Percentiles rank a stretch among this genome's conserved stretches.
Conservation (phyloP, 2,113 vertebrate genomes). For the Cololabis saira region DNA sequence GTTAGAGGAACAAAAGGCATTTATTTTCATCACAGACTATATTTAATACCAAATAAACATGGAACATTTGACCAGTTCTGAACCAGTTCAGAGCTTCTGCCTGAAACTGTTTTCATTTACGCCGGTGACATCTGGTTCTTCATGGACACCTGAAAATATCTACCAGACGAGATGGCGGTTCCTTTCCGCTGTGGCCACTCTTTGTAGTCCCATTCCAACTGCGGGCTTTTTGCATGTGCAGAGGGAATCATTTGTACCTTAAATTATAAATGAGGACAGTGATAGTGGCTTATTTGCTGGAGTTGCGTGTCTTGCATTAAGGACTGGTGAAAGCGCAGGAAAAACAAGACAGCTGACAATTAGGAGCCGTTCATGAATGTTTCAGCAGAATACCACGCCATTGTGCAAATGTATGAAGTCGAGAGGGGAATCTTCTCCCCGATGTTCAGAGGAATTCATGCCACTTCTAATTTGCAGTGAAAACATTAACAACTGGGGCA, state of each 20-base stretch:
- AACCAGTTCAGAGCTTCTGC: too few relatives aligned
- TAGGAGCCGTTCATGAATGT: not conserved
- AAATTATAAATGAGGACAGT: not conserved
- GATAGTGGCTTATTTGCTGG: not conserved
- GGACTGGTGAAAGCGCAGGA: not conserved
- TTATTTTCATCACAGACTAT: not conserved
- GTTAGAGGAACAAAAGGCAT: constrained; percentile 6
- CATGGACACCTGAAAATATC: too few relatives aligned
- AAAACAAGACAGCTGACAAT: not conserved
- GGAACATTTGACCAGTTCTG: too few relatives aligned
- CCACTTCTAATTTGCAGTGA: not conserved
- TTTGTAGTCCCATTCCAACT: too few relatives aligned
- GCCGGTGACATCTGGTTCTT: too few relatives aligned
- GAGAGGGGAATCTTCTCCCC: not conserved
- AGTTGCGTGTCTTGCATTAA: not conserved
- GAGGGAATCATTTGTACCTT: not conserved
- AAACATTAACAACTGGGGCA: not conserved
- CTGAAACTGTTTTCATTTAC: too few relatives aligned
- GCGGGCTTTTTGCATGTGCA: not conserved
- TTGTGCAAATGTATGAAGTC: not conserved
- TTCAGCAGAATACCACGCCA: not conserved
- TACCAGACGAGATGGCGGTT: too few relatives aligned
- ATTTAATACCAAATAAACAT: too few relatives aligned
- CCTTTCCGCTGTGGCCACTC: too few relatives aligned
- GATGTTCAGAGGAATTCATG: not conserved